phyloP scores from a whole-genome alignment of 1,140 invertebrate species.

The Lepidurus packardi region DNA sequence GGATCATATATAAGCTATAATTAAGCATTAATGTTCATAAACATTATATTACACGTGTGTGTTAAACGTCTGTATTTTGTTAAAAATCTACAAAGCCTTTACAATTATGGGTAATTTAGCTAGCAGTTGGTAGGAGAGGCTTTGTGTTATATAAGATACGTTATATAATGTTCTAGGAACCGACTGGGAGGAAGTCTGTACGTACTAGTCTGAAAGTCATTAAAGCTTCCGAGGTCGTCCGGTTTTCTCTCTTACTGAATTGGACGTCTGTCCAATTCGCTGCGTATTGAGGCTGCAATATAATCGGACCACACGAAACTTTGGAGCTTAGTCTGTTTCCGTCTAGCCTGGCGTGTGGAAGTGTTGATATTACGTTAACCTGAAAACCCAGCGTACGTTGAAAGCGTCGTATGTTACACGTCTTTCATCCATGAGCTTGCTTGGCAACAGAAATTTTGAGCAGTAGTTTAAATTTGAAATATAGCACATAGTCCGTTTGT shows the following conservation, averaged over 20 bases:
- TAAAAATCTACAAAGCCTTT: too few species aligned
- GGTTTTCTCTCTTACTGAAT: neutral
- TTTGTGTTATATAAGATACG: neutral
- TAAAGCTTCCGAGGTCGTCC: neutral
- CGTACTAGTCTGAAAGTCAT: neutral
- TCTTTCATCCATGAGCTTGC: slow-evolving; percentile 6
- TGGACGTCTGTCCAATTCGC: neutral
- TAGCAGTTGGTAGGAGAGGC: too few species aligned
- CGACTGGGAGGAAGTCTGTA: neutral
- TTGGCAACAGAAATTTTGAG: neutral
- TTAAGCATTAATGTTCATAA: neutral
- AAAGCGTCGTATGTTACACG: neutral
- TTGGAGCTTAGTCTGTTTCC: neutral
- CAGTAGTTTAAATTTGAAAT: neutral
- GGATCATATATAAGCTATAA: neutral
- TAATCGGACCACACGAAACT: neutral
- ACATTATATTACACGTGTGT: neutral
- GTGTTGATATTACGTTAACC: neutral
- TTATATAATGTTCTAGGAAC: neutral
- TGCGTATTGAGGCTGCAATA: neutral
- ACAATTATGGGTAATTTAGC: too few species aligned
- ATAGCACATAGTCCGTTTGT: neutral
- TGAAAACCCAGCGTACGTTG: neutral
- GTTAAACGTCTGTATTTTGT: neutral
- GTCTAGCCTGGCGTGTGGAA: neutral